Evolutionary conservation across 2,888 invertebrate species (phyloP).

Genomic region (Archips crataeganus): DNA sequence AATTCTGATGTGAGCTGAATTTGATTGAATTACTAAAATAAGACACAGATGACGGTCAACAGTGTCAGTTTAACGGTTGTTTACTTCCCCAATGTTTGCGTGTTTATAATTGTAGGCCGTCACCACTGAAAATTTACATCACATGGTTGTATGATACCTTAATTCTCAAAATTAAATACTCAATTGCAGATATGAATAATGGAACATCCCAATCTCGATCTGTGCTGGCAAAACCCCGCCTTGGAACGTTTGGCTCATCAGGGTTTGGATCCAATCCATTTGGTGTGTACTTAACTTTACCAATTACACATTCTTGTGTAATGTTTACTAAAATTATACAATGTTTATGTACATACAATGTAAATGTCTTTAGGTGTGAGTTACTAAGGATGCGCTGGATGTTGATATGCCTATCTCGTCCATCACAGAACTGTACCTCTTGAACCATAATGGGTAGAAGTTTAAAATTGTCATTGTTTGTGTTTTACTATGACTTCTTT

Average conservation of each 20-base stretch:
- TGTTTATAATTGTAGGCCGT: not conserved
- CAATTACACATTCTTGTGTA: not conserved
- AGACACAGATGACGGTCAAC: conserved; percentile 18
- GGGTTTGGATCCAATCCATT: conserved; percentile 72
- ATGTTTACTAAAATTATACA: no score
- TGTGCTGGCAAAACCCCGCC: conserved; percentile 77
- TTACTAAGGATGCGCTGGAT: no score
- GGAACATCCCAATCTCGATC: conserved; percentile 73
- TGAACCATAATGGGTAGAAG: no score
- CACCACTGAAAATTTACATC: not conserved
- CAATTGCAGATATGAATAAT: conserved; percentile 62
- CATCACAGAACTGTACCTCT: no score
- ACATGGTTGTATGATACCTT: not conserved
- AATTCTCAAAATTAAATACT: not conserved
- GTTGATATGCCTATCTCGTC: no score
- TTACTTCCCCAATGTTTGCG: conserved; percentile 14
- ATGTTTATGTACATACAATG: no score
- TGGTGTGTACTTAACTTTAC: conserved; percentile 56
- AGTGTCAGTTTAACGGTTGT: conserved; percentile 25
- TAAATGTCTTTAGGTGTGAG: no score
- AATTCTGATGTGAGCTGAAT: not conserved
- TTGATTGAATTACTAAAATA: conserved; percentile 14
- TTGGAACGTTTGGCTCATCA: conserved; percentile 75
- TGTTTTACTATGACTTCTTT: no score
- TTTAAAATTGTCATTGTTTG: no score